These are phyloP conservation scores for Poeciliopsis prolifica DNA, from an alignment of 2,113 vertebrate genomes.

Conservation along the genomic window DNA sequence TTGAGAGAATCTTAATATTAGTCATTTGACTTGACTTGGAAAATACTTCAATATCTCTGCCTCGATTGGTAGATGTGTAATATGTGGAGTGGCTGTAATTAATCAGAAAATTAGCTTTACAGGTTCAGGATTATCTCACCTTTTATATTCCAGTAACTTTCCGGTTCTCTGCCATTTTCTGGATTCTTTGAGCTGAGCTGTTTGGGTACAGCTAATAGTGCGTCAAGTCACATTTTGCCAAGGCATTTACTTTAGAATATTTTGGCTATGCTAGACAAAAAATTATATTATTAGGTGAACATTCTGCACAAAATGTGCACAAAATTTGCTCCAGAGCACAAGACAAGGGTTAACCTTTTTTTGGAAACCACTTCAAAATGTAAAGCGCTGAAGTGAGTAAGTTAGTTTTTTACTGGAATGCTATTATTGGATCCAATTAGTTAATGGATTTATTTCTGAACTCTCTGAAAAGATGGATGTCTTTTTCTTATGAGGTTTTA, in stretches of 20 bases:
- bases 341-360: conserved; percentile 23
- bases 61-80: no score
- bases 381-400: conserved; percentile 65
- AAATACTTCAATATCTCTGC: no score
- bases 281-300: no score
- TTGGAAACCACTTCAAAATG: conserved; percentile 48
- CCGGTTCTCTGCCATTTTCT: not conserved
- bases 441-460: conserved; percentile 75
- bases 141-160: not conserved
- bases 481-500: conserved; percentile 64
- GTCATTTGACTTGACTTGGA: no score
- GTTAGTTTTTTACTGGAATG: conserved; percentile 54
- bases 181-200: not conserved
- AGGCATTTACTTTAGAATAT: no score
- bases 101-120: not conserved
- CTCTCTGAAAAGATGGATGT: conserved; percentile 67
- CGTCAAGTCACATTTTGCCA: no score
- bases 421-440: conserved; percentile 76
- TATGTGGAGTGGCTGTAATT: no score
- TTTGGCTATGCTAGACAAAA: no score
- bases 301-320: no score
- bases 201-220: not conserved
- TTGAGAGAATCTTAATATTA: no score
- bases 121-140: not conserved
- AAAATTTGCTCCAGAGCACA: no score